These are phyloP conservation scores for Campoplex nolae DNA, from an alignment of 2,888 invertebrate species.

Conservation along the genomic window DNA sequence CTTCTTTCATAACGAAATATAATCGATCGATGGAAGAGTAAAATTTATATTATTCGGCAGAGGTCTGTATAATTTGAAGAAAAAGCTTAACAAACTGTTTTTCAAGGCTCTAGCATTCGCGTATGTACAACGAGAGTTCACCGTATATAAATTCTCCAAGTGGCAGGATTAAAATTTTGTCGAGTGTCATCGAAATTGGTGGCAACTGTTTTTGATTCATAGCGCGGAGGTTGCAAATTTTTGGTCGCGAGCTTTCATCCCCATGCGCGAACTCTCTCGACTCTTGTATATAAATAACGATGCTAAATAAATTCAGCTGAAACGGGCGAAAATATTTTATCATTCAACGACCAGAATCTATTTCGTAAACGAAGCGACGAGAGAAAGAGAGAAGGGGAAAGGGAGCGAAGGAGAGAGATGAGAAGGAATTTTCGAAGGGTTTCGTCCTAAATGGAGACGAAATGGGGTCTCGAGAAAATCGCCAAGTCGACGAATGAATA, in stretches of 20 bases:
- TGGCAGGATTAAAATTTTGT: constrained; percentile 41
- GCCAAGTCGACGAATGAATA: neutral
- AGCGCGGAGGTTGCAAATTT: constrained; percentile 17
- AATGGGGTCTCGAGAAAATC: neutral
- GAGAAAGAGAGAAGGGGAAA: no score
- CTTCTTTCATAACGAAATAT: neutral
- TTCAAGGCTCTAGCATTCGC: neutral
- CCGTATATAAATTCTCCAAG: constrained; percentile 4
- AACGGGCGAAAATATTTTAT: constrained; percentile 40
- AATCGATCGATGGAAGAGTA: neutral
- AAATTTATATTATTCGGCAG: neutral
- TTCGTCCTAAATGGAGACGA: neutral
- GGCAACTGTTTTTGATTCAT: constrained; percentile 60
- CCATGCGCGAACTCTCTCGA: neutral
- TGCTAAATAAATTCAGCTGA: constrained; percentile 38
- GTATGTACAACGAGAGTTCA: neutral
- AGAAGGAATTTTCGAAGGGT: neutral
- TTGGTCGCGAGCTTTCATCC: constrained; percentile 22
- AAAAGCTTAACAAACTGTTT: neutral
- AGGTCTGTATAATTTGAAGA: neutral
- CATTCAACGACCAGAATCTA: constrained; percentile 32
- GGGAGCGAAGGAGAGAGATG: neutral
- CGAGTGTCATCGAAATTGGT: constrained; percentile 48
- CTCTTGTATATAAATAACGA: constrained; percentile 39
- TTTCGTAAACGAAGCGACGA: neutral